phyloP scores from a whole-genome alignment of 1,140 invertebrate genomes.

The Cataglyphis hispanica region DNA sequence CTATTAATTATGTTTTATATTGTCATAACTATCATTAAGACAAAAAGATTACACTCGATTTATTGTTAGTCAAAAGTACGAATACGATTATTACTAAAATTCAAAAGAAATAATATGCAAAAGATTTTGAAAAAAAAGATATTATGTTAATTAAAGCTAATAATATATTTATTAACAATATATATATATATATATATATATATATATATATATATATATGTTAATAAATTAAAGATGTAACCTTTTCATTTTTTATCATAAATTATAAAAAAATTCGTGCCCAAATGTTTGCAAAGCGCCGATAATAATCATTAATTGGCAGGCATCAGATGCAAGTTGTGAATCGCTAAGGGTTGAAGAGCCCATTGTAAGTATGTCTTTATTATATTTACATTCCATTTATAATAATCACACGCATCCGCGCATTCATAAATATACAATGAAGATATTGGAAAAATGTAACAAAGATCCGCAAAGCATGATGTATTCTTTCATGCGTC shows the following conservation, averaged over 20 bases:
- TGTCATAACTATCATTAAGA: not conserved
- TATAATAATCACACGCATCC: conserved; percentile 39
- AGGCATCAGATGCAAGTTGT: not conserved
- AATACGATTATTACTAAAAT: conserved; percentile 6
- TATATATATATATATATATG: not conserved
- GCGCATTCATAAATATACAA: conserved; percentile 56
- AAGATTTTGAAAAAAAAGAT: not conserved
- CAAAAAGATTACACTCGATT: not conserved
- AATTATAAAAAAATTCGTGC: not conserved
- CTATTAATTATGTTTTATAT: not conserved
- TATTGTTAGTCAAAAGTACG: not conserved
- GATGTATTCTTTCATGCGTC: not conserved
- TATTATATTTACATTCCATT: conserved; percentile 71
- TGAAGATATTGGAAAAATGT: conserved; percentile 59
- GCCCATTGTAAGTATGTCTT: conserved; percentile 45
- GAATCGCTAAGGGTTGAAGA: conserved; percentile 1
- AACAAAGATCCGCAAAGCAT: conserved; percentile 35
- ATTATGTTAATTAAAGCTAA: no score
- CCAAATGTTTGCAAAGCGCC: not conserved
- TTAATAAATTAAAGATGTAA: not conserved
- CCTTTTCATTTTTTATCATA: not conserved
- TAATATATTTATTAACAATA: no score
- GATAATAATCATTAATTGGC: not conserved
- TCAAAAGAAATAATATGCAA: not conserved
- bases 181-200: no score